Percentiles rank a stretch among this genome's conserved stretches.
Evolutionary conservation across 2,113 vertebrate genomes (phyloP).

Genomic region (Mus pahari): DNA sequence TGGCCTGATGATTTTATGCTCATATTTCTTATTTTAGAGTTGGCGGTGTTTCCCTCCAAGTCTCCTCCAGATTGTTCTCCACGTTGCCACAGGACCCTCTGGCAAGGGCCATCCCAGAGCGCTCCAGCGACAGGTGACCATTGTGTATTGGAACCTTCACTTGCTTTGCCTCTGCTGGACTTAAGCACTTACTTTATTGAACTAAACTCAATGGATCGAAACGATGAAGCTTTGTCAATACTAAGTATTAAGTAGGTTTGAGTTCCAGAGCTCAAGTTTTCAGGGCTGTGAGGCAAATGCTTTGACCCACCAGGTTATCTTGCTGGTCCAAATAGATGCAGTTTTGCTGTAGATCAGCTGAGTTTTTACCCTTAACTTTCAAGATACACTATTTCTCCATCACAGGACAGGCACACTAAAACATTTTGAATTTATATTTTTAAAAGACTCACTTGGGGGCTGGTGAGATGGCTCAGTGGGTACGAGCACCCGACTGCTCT

Average conservation of each 20-base stretch:
- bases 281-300: background rate
- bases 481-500: no score
- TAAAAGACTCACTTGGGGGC: no score
- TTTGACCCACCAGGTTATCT: background rate
- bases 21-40: background rate
- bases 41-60: background rate
- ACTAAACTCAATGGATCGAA: background rate
- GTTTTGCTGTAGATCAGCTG: background rate
- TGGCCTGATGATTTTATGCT: background rate
- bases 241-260: background rate
- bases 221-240: background rate
- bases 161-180: background rate
- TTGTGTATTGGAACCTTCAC: background rate
- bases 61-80: background rate
- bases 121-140: background rate
- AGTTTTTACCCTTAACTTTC: slow-evolving; percentile 4
- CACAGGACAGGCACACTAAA: background rate
- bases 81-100: background rate
- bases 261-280: background rate
- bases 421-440: background rate
- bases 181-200: background rate
- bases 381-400: background rate
- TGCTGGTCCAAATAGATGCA: background rate
- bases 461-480: no score
- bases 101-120: no score